Percentiles rank a stretch among this genome's conserved stretches.
These are phyloP conservation scores for Philopedon plagiatum DNA, from an alignment of 2,888 invertebrate genomes.

Conservation along the genomic window DNA sequence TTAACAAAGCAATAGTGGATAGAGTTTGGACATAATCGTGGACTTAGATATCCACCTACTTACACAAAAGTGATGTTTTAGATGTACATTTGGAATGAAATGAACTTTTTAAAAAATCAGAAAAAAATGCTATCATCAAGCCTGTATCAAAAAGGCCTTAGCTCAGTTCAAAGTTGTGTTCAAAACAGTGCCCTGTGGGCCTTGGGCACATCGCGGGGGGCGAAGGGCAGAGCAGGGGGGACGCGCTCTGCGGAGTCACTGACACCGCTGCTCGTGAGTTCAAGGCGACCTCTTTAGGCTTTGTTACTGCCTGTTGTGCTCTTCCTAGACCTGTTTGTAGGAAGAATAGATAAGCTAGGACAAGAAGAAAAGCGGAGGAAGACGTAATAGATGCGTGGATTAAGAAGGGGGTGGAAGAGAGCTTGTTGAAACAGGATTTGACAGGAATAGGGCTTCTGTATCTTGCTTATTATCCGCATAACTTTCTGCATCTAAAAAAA, in stretches of 20 bases:
- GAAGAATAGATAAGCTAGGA: conserved; percentile 31
- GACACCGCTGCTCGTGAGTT: conserved; percentile 47
- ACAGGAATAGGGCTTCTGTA: no score
- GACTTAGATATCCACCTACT: no score
- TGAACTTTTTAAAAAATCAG: not conserved
- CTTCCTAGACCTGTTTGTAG: conserved; percentile 43
- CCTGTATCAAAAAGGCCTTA: conserved; percentile 31
- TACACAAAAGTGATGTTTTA: no score
- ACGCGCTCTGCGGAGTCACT: conserved; percentile 39
- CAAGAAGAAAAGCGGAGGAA: conserved; percentile 4
- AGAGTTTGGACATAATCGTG: no score
- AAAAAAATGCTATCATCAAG: conserved; percentile 9
- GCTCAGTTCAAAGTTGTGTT: conserved; percentile 17
- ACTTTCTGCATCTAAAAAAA: no score
- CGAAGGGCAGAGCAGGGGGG: conserved; percentile 31
- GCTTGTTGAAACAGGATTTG: not conserved
- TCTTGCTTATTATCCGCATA: no score
- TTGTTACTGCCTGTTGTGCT: conserved; percentile 32
- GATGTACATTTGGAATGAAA: not conserved
- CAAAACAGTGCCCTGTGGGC: conserved; percentile 38
- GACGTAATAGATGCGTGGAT: conserved; percentile 3
- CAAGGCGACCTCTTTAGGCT: conserved; percentile 48
- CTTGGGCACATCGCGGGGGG: conserved; percentile 25
- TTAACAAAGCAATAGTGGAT: no score
- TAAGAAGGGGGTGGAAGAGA: not conserved